A percentile compares a stretch with the other conserved stretches of the same genome.
Conservation (phyloP, 2,113 vertebrate genomes). For the Rissa tridactyla region DNA sequence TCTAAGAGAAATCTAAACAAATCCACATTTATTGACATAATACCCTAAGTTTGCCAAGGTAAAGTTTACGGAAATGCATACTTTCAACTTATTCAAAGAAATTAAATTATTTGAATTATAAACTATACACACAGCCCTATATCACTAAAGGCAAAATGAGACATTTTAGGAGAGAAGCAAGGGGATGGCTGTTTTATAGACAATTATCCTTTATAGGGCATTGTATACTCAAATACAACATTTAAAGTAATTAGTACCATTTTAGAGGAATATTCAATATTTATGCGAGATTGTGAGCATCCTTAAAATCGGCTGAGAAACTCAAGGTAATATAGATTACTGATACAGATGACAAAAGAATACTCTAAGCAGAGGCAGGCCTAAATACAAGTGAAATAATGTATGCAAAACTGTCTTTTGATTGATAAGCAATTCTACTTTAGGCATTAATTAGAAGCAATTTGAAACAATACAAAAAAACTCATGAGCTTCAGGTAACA, state of each 20-base stretch:
- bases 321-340: neutral
- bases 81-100: neutral
- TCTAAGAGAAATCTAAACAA: neutral
- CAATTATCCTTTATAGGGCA: neutral
- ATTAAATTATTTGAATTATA: neutral
- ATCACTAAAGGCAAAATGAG: neutral
- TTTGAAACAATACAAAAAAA: neutral
- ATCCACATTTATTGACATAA: neutral
- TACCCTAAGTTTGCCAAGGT: neutral
- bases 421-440: constrained; percentile 10
- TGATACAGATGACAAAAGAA: neutral
- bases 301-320: neutral
- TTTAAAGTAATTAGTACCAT: neutral
- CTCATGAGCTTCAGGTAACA: neutral
- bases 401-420: neutral
- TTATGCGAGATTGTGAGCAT: neutral
- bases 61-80: neutral
- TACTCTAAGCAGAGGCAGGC: neutral
- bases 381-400: neutral
- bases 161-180: neutral
- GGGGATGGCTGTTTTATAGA: neutral
- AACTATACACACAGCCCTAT: neutral
- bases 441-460: neutral
- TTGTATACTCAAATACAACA: neutral
- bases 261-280: neutral